Evolutionary conservation across 2,113 vertebrate species (phyloP).

Genomic region (Xiphias gladius): DNA sequence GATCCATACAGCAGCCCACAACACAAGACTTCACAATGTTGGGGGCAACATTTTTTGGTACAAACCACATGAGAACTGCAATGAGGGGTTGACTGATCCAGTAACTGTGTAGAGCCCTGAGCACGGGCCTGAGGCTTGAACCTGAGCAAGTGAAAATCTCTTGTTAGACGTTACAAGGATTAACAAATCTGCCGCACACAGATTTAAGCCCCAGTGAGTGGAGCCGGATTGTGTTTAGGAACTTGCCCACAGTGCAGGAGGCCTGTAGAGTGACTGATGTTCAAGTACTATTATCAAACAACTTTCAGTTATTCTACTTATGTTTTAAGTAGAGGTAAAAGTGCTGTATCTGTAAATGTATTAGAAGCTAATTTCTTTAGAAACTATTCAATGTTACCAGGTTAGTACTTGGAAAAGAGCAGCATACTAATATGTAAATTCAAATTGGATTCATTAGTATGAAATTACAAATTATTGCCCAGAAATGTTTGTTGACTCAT

Average conservation of each 20-base stretch:
- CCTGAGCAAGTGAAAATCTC: slow-evolving; percentile 59
- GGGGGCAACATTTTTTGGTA: too few species aligned
- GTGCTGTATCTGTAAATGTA: neutral
- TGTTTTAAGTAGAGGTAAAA: neutral
- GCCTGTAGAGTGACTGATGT: neutral
- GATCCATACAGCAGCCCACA: neutral
- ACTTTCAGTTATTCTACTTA: too few species aligned
- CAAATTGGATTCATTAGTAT: too few species aligned
- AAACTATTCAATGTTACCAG: neutral
- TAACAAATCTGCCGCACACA: slow-evolving; percentile 48
- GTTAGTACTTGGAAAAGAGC: too few species aligned
- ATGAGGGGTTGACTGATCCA: neutral
- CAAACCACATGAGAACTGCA: neutral
- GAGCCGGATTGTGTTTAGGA: neutral
- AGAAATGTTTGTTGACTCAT: too few species aligned
- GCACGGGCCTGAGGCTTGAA: slow-evolving; percentile 6
- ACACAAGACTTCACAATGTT: neutral
- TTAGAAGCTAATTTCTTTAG: neutral
- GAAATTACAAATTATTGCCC: too few species aligned
- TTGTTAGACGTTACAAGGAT: slow-evolving; percentile 54
- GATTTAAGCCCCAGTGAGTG: slow-evolving; percentile 35
- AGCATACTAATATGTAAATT: neutral
- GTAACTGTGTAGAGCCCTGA: neutral
- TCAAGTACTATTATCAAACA: neutral
- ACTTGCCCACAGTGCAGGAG: neutral